These are phyloP conservation scores for Danionella dracula DNA, from an alignment of 2,797 vertebrate genomes.

Conservation along the genomic window DNA sequence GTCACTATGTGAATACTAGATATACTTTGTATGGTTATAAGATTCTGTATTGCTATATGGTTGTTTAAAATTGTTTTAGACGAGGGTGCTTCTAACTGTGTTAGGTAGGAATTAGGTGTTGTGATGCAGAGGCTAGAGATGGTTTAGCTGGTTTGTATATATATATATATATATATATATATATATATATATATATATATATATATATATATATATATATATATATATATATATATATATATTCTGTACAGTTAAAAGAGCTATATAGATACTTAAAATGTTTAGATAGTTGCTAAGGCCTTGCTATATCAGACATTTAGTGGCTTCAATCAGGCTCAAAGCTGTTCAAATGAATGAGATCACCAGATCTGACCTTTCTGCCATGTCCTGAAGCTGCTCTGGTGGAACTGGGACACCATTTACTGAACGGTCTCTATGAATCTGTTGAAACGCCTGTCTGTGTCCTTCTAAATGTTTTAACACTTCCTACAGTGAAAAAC, in stretches of 20 bases:
- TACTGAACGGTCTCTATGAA: constrained; percentile 87
- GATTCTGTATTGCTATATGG: neutral
- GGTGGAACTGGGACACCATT: constrained; percentile 90
- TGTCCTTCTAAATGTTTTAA: constrained; percentile 88
- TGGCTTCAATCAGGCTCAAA: no score
- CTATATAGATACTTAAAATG: neutral
- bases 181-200: no score
- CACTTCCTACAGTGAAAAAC: constrained; percentile 75
- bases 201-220: no score
- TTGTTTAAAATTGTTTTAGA: neutral
- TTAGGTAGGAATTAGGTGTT: neutral
- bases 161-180: no score
- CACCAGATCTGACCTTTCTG: constrained; percentile 78
- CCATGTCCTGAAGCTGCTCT: constrained; percentile 96
- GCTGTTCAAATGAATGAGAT: no score
- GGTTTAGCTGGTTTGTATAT: neutral
- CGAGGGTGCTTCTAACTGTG: no score
- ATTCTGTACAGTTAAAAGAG: no score
- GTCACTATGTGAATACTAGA: neutral
- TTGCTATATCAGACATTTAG: no score
- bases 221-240: no score
- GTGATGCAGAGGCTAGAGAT: neutral
- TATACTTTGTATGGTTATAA: neutral
- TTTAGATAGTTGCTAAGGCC: neutral
- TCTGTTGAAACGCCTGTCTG: constrained; percentile 90